These are phyloP conservation scores for Phyllotis vaccarum DNA, from an alignment of 2,797 vertebrate genomes.

Conservation along the genomic window DNA sequence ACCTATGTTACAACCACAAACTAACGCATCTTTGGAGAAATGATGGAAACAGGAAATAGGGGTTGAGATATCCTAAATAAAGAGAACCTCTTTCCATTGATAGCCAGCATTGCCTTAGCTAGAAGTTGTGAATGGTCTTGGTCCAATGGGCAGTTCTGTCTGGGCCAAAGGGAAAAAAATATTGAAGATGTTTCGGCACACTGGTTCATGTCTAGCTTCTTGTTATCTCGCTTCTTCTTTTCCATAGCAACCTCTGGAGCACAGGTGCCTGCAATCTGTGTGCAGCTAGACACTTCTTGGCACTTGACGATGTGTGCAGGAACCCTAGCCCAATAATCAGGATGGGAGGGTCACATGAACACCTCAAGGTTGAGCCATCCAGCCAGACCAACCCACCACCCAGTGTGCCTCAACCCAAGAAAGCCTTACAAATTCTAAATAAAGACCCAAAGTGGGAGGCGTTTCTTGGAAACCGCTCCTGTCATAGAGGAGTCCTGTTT, in stretches of 20 bases:
- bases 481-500: background rate
- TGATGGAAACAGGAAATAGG: too few species aligned
- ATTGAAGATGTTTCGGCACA: background rate
- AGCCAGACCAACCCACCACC: background rate
- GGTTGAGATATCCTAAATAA: background rate
- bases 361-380: background rate
- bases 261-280: background rate
- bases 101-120: too few species aligned
- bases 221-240: too few species aligned
- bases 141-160: background rate
- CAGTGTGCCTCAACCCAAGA: too few species aligned
- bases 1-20: too few species aligned
- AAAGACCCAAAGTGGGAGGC: accelerated
- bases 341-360: background rate
- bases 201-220: background rate
- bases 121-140: background rate
- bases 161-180: background rate
- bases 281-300: background rate
- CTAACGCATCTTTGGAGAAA: background rate
- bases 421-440: background rate
- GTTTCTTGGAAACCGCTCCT: background rate
- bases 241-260: background rate
- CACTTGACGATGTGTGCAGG: background rate
- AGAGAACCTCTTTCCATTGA: background rate
- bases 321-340: background rate